These are phyloP conservation scores for Arenicola marina DNA, from an alignment of 2,888 invertebrate species.

Conservation along the genomic window DNA sequence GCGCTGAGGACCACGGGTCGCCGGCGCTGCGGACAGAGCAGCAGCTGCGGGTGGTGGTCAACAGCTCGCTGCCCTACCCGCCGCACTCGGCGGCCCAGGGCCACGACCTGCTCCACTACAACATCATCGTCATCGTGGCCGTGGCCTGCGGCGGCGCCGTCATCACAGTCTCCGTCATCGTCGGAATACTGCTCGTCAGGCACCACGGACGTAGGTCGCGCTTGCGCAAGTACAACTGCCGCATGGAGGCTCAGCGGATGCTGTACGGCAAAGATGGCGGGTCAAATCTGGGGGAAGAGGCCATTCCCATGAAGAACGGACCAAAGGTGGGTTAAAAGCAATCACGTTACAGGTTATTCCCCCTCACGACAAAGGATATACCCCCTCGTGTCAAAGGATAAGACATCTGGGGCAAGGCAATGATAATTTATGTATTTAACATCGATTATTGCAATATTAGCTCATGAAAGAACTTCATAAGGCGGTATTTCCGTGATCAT, in stretches of 20 bases:
- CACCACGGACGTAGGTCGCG: conserved; percentile 21
- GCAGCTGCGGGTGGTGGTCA: conserved; percentile 19
- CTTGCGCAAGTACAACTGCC: conserved; percentile 29
- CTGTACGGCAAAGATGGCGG: conserved; percentile 15
- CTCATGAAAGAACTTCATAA: too few species aligned
- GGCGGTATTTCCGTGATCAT: too few species aligned
- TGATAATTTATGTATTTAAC: too few species aligned
- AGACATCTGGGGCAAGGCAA: too few species aligned
- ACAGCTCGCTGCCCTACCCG: conserved; percentile 11
- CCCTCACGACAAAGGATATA: too few species aligned
- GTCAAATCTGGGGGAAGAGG: not conserved
- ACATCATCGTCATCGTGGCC: conserved; percentile 25
- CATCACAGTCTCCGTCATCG: conserved; percentile 18
- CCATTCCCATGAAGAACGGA: conserved; percentile 8
- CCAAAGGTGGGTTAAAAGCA: conserved; percentile 7
- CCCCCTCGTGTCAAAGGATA: too few species aligned
- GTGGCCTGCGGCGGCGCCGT: conserved; percentile 25
- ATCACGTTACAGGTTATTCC: too few species aligned
- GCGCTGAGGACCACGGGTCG: not conserved
- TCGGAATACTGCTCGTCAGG: conserved; percentile 25
- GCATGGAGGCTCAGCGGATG: conserved; percentile 30
- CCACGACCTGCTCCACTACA: conserved; percentile 5
- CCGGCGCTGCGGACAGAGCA: not conserved
- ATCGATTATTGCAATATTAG: too few species aligned
- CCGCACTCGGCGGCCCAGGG: not conserved